Percentiles rank a stretch among this genome's conserved stretches.
Evolutionary conservation across 2,888 invertebrate species (phyloP).

Genomic region (Eudemis profundana): DNA sequence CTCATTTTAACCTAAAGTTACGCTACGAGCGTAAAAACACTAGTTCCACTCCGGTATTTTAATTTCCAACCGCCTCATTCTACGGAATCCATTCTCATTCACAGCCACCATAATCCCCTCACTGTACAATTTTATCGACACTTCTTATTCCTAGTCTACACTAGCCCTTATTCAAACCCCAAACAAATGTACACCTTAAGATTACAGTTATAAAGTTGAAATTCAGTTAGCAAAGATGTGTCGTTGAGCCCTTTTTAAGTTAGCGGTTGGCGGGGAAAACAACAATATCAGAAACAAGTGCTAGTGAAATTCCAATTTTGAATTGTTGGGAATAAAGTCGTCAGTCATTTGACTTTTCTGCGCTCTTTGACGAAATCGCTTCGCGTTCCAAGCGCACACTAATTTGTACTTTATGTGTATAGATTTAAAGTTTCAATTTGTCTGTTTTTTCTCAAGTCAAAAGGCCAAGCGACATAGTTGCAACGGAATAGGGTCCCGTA

Average conservation of each 20-base stretch:
- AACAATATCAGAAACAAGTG: constrained; percentile 4
- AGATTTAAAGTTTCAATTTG: background rate
- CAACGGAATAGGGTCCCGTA: background rate
- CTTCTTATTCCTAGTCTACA: constrained; percentile 5
- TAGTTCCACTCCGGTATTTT: constrained; percentile 1
- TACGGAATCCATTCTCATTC: background rate
- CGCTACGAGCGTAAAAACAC: background rate
- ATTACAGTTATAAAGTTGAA: background rate
- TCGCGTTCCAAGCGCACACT: background rate
- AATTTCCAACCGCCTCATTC: constrained; percentile 4
- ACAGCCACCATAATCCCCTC: background rate
- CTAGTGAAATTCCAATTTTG: background rate
- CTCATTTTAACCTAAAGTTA: no score
- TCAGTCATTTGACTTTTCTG: constrained; percentile 5
- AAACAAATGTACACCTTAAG: background rate
- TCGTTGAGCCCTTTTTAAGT: background rate
- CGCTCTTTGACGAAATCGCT: background rate
- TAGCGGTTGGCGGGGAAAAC: background rate
- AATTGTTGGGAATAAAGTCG: background rate
- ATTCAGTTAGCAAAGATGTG: background rate
- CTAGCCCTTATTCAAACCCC: background rate
- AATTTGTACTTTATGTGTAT: background rate
- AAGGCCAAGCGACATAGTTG: constrained; percentile 15
- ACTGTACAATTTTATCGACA: constrained; percentile 21
- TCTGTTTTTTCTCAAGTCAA: background rate